Evolutionary conservation across 2,797 vertebrate species (phyloP).

Genomic region (Scolopax bukidnonensis): DNA sequence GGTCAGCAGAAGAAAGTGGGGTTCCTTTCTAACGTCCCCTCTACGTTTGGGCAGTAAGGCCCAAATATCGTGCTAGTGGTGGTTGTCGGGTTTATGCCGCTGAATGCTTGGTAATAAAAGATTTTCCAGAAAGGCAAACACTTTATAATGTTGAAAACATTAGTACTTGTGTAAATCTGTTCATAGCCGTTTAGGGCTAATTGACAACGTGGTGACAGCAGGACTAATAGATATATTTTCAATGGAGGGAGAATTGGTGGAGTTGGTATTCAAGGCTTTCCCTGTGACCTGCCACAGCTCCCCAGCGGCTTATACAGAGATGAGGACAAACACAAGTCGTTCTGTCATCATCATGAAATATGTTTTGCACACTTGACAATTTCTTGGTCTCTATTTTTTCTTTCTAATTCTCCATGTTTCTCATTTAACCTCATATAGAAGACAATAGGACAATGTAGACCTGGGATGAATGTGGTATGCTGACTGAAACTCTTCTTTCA

Average conservation of each 20-base stretch:
- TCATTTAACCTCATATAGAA: not conserved
- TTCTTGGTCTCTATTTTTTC: not conserved
- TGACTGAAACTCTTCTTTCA: not conserved
- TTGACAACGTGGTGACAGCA: not conserved
- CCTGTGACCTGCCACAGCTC: not conserved
- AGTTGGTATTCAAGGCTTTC: not conserved
- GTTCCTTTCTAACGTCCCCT: not conserved
- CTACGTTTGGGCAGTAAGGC: not conserved
- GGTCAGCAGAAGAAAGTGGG: fast-evolving
- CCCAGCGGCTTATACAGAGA: fast-evolving
- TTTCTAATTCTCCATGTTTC: not conserved
- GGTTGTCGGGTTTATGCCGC: not conserved
- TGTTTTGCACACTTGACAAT: not conserved
- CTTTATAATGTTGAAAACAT: not conserved
- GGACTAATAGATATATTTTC: not conserved
- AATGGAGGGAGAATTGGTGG: not conserved
- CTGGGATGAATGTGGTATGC: not conserved
- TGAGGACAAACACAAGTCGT: not conserved
- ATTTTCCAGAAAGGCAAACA: not conserved
- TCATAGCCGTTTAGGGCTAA: not conserved
- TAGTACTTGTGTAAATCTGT: not conserved
- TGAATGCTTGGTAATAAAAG: not conserved
- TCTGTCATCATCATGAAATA: not conserved
- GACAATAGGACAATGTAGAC: not conserved
- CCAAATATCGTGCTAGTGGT: fast-evolving